Evolutionary conservation across 2,888 invertebrate genomes (phyloP), one percentile per base, ranked within the genome.

Genomic region (Epinotia brunnichana): DNA sequence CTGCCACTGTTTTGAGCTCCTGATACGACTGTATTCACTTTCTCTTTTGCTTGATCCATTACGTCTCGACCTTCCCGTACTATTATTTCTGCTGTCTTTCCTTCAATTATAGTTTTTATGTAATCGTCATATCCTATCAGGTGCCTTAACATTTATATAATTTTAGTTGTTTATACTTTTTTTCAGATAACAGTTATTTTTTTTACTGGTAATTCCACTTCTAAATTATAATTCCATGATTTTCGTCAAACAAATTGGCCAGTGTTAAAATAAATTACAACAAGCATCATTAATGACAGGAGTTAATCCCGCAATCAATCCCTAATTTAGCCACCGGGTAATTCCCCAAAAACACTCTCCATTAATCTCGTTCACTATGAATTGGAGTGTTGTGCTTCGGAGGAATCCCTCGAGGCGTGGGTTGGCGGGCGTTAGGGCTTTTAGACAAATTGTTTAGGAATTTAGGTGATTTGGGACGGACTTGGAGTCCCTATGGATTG

Each of bases 321-420:
- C 17, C 19, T 19, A 3, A 19, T 51, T 51, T 63, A 24, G 51
- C 29, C 63, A 29, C 17, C 13, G 54, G 54, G 29, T 56, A 56
- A 56, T 56, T 44, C 17, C n/a, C 57, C 69, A 67, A 71, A 60
- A 61, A 64, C 63, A 24, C 35, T 9, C 56, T 15, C 59, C 48
- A 72, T 72, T 68, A 72, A 72, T 72, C 72, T 68, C 51, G 10
- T 15, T 60, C 60, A 61, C 71, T 72, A 67, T 68, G 62, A 54
- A 67, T 61, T 72, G 67, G 48, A 51, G 66, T 72, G 19, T 61
- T 67, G 72, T 68, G 72, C 68, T 68, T 21, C 39, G 61, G 35
- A 24, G 54, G 21, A 44, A 56, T 72, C 67, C 61, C 72, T 24
- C 21, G 72, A 61, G 67, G 61, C 21, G 2, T 1, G 10, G 62